Evolutionary conservation across 1,140 invertebrate genomes (phyloP), one percentile per base, ranked within the genome.

Genomic region (Apis dorsata): DNA sequence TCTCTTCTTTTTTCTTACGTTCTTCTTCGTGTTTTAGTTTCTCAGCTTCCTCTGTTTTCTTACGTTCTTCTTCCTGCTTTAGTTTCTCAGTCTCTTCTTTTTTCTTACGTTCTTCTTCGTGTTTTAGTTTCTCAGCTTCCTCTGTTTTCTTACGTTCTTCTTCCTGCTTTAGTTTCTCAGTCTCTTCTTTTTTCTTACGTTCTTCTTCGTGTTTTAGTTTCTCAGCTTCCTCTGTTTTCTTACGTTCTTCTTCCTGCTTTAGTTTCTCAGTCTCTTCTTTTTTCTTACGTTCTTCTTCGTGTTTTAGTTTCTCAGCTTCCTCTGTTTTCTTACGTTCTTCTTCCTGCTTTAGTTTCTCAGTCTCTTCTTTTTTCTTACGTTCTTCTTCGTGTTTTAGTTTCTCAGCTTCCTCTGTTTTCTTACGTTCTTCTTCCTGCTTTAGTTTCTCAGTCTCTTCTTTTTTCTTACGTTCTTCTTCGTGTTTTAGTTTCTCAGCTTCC

Each of bases 241-340:
- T 62, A 13, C 66, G 49, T 28, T 83, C 81, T 59, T 74, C 28
- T 0, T 53, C 17, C 81, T 87, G 73, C 55, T 80, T 89, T 21
- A 68, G 49, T 68, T 69, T 78, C 13, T 82, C 72, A 78, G 69
- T 63, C 65, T 84, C 79, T 28, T 80, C 79, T 82, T 90, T 78
- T 49, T 86, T 71, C 17, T 79, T 71, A 65, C 66, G 79, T 34
- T 83, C 83, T 49, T 72, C n/a, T 13, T 63, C 15, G 78, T 87
- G 73, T 55, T 81, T 89, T 21, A 65, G 49, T 62, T 69, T 81
- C 21, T 81, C 70, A 79, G 74, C 68, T 57, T 85, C 79, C 53
- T 76, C 79, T 60, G 83, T 73, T 8, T 75, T 86, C 83, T 83
- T 83, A 57, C 73, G 79, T 57, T 89, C 81, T 70, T 81, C 73